Evolutionary conservation across 2,888 invertebrate species (phyloP).

Genomic region (Dinocampus coccinellae): DNA sequence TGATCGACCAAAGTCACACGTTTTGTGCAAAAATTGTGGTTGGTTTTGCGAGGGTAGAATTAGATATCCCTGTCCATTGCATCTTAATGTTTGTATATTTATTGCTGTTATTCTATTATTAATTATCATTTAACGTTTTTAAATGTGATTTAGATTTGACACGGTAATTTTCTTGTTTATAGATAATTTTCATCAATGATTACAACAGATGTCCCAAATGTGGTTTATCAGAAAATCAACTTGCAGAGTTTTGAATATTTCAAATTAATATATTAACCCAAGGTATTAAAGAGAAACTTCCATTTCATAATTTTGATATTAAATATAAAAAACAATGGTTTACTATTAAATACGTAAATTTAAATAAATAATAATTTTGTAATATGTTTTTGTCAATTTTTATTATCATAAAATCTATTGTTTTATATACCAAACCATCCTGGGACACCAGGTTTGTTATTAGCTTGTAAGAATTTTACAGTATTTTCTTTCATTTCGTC

Average conservation of each 20-base stretch:
- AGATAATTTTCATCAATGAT: conserved; percentile 25
- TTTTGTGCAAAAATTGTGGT: conserved; percentile 53
- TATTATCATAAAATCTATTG: conserved; percentile 11
- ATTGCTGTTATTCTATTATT: neutral
- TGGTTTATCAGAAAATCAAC: neutral
- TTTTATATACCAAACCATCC: conserved; percentile 82
- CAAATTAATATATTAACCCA: neutral
- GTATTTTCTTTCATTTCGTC: conserved; percentile 76
- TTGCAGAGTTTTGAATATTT: neutral
- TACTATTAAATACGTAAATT: neutral
- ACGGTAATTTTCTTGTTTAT: neutral
- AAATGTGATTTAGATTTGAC: neutral
- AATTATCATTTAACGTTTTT: neutral
- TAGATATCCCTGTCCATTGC: conserved; percentile 46
- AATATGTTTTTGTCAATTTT: conserved; percentile 16
- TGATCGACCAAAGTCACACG: conserved; percentile 42
- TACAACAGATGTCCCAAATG: conserved; percentile 14
- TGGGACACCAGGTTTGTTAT: conserved; percentile 80
- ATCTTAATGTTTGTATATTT: conserved; percentile 46
- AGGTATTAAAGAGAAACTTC: too few species aligned
- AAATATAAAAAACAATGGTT: too few species aligned
- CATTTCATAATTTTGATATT: too few species aligned
- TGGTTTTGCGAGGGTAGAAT: conserved; percentile 48
- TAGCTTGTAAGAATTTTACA: conserved; percentile 74
- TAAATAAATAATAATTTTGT: neutral